phyloP scores from a whole-genome alignment of 1,140 invertebrate species.

The Drosophila funebris region DNA sequence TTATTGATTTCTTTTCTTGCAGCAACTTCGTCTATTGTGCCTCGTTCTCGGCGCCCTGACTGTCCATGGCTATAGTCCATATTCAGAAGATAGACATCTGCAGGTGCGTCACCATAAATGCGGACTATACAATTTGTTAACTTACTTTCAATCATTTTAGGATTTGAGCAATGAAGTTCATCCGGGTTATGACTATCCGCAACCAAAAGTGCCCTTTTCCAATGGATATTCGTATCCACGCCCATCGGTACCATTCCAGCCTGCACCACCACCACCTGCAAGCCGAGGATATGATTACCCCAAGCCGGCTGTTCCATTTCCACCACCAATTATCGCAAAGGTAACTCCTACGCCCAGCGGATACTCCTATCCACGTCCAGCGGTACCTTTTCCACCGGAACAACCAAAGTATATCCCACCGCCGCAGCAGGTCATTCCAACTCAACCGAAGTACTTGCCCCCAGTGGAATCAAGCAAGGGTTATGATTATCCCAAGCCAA shows the following conservation, averaged over 20 bases:
- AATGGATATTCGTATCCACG: slow-evolving; percentile 44
- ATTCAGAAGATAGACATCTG: slow-evolving; percentile 12
- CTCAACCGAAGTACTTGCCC: slow-evolving; percentile 37
- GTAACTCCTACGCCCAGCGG: slow-evolving; percentile 16
- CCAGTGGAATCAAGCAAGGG: slow-evolving; percentile 46
- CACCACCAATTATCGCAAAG: slow-evolving; percentile 18
- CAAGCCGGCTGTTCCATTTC: slow-evolving; percentile 32
- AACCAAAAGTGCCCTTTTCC: slow-evolving; percentile 44
- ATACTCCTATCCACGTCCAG: slow-evolving; percentile 40
- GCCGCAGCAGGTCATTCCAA: slow-evolving; percentile 24
- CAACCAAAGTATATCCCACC: slow-evolving; percentile 34
- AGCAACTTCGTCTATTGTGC: slow-evolving; percentile 58
- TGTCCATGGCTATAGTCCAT: slow-evolving; percentile 40
- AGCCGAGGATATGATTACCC: slow-evolving; percentile 46
- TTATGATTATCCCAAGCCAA: slow-evolving; percentile 66
- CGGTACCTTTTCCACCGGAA: slow-evolving; percentile 25
- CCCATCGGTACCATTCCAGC: slow-evolving; percentile 35
- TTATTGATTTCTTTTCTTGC: slow-evolving; percentile 32
- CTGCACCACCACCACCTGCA: slow-evolving; percentile 27
- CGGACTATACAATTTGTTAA: not conserved
- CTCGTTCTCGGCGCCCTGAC: slow-evolving; percentile 48
- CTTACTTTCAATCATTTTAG: not conserved
- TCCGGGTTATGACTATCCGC: slow-evolving; percentile 45
- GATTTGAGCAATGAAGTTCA: slow-evolving; percentile 26
- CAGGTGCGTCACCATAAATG: slow-evolving; percentile 28